These are phyloP conservation scores for Stichopus chloronotus DNA, from an alignment of 35 echinoderm and acorn worm species.

Conservation along the genomic window DNA sequence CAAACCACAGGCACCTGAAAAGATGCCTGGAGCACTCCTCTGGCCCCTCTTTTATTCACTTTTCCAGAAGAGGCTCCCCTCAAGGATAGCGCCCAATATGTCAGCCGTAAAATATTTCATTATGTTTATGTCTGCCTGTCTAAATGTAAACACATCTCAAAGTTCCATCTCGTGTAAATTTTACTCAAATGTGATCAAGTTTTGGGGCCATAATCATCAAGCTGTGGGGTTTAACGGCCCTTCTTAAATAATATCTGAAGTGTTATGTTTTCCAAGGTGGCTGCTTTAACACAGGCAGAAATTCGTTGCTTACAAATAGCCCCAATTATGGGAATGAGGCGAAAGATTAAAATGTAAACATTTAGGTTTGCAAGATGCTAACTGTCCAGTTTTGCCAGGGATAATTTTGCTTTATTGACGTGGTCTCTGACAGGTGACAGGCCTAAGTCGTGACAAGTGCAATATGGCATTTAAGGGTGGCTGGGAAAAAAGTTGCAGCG, in stretches of 20 bases:
- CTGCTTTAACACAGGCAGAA: constrained; percentile 35
- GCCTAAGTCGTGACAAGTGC: constrained; percentile 50
- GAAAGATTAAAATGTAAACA: constrained; percentile 67
- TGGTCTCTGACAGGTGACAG: constrained; percentile 56
- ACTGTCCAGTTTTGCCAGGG: constrained; percentile 58
- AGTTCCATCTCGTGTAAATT: constrained; percentile 56
- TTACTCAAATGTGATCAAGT: constrained; percentile 65
- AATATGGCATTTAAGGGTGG: constrained; percentile 59
- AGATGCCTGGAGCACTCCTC: constrained; percentile 19
- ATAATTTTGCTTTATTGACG: constrained; percentile 60
- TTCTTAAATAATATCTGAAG: constrained; percentile 61
- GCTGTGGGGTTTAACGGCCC: constrained; percentile 55
- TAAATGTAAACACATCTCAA: constrained; percentile 61
- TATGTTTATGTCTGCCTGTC: constrained; percentile 66
- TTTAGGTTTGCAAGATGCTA: constrained; percentile 63
- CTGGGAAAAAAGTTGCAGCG: constrained; percentile 19
- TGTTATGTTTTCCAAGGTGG: constrained; percentile 52
- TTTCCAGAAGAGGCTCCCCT: constrained; percentile 13
- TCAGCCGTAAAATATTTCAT: constrained; percentile 63
- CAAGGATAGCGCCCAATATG: constrained; percentile 47
- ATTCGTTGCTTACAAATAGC: constrained; percentile 63
- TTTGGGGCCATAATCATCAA: constrained; percentile 56
- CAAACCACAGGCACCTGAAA: constrained; percentile 29
- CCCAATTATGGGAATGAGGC: constrained; percentile 63
- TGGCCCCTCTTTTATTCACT: constrained; percentile 64